Base-by-base conservation (phyloP, 2,797 vertebrate genomes). In the Thaleichthys pacificus region DNA sequence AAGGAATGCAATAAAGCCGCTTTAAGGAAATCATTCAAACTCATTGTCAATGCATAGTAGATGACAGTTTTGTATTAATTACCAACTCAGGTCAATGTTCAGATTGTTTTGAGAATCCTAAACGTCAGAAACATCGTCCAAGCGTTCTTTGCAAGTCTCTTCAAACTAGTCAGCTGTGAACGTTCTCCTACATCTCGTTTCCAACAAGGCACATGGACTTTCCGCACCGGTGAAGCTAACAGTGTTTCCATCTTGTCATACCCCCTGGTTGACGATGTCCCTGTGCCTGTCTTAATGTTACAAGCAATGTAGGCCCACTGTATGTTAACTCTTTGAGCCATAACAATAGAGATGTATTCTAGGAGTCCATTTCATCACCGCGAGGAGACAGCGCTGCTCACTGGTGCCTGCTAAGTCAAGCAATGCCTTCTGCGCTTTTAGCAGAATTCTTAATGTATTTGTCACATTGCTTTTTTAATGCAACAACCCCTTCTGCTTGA, bases 401-500 rank as follows among this genome's bases (percentile, higher is more conserved):
- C 69, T 64, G 67, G 75, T 73, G 73, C 71, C 74, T 76, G 63
- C 57, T 60, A 64, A 66, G 28, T 35, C 42, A 79, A 67, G 72
- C 80, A 83, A 72, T 57, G 81, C 74, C 77, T 56, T 79, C 61
- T 61, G 71, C 77, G 71, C 63, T 75, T 78, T 62, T 57, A 67
- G 74, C 51, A 67, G 61, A 73, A 47, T 74, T 70, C 69, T 66
- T 71, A 68, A 75, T 73, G 66, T 72, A 73, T 75, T 77, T 83
- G 79, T 75, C 79, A 83, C 67, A 68, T 61, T 73, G 76, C 69
- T 8, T 72, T 84, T 82, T 79, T 80, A 79, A 85, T 84, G 84
- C 82, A 72, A 66, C 75, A 77, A 77, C 76, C 70, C 77, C 64
- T 35, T 54, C 65, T 65, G 71, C 61, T 79, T 84, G 61, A 75